Percentiles rank a stretch among this genome's conserved stretches.
Evolutionary conservation across 2,113 vertebrate species (phyloP).

Genomic region (Ardeotis arabs): DNA sequence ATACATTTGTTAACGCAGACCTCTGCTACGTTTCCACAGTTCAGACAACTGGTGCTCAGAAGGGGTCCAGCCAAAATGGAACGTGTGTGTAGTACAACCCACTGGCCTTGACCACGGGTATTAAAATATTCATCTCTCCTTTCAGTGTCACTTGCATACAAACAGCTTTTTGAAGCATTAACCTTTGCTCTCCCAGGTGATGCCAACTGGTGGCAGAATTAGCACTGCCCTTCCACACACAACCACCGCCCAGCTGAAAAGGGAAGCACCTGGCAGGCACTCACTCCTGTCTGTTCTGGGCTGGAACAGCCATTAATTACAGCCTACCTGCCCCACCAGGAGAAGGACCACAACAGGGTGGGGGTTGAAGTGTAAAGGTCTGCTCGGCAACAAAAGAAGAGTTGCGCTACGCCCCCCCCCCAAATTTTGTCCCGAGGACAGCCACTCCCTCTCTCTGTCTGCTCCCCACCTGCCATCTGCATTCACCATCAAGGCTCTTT

Average conservation of each 20-base stretch:
- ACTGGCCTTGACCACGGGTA: constrained; percentile 11
- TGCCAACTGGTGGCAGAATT: neutral
- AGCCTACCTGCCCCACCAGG: neutral
- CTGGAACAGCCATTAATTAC: neutral
- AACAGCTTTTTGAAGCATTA: constrained; percentile 57
- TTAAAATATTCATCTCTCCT: constrained; percentile 47
- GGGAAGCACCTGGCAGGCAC: neutral
- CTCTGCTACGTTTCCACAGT: neutral
- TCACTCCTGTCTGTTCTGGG: neutral
- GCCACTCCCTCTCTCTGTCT: neutral
- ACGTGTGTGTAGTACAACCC: neutral
- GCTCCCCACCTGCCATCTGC: neutral
- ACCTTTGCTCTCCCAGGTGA: constrained; percentile 43
- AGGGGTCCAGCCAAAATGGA: constrained; percentile 20
- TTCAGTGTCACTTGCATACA: neutral
- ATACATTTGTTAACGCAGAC: neutral
- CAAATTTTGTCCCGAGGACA: neutral
- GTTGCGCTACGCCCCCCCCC: neutral
- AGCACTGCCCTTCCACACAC: neutral
- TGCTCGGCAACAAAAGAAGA: neutral
- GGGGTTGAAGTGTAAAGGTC: neutral
- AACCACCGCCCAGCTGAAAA: neutral
- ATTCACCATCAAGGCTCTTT: neutral
- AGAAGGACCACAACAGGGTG: neutral
- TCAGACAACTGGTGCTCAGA: neutral